Conservation (phyloP, 2,113 vertebrate genomes). For the Trichechus manatus region DNA sequence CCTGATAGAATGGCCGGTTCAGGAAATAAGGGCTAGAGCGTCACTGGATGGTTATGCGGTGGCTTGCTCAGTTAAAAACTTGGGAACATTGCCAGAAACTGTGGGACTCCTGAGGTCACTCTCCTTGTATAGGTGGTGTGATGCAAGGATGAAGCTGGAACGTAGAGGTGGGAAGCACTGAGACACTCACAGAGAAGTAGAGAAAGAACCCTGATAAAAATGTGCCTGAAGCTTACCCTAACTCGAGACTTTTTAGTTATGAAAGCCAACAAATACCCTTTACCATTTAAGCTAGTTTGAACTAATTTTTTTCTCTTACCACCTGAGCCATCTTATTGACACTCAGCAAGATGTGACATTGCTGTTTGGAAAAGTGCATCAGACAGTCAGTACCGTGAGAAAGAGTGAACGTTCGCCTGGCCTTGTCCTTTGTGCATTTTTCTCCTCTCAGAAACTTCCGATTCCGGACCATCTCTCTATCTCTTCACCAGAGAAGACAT, state of each 20-base stretch:
- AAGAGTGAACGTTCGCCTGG: neutral
- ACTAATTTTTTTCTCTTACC: neutral
- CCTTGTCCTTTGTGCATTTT: rapidly evolving
- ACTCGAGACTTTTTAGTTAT: neutral
- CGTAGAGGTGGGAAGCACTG: neutral
- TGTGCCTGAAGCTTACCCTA: neutral
- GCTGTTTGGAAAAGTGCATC: neutral
- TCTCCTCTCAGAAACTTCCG: neutral
- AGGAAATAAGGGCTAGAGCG: neutral
- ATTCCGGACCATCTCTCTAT: neutral
- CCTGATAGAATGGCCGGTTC: neutral
- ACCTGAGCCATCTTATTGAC: neutral
- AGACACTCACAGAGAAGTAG: neutral
- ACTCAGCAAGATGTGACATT: neutral
- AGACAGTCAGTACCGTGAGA: neutral
- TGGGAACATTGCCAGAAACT: neutral
- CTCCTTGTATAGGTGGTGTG: neutral
- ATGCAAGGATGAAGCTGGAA: neutral
- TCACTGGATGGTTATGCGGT: neutral
- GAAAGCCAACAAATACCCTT: neutral
- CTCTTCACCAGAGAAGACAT: neutral
- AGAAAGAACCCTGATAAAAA: neutral
- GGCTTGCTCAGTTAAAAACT: neutral
- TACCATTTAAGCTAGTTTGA: neutral
- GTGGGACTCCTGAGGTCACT: neutral